A percentile compares a stretch with the other conserved stretches of the same genome.
Evolutionary conservation across 2,113 vertebrate species (phyloP).

Genomic region (rabbit (Oryctolagus cuniculus)): mOryCun1.1 NC_091453.1:72546001-72546500

Average conservation of each 20-base stretch:
- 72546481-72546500: conserved; percentile 33
- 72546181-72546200: not conserved
- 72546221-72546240: conserved; percentile 11
- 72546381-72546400: not conserved
- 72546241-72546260: conserved; percentile 41
- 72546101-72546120: not conserved
- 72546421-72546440: not conserved
- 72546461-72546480: conserved; percentile 27
- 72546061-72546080: too few relatives aligned
- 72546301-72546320: not conserved
- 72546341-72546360: not conserved
- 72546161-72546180: not conserved
- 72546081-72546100: not conserved
- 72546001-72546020: not conserved
- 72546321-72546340: conserved; percentile 17
- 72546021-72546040: not conserved
- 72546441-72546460: not conserved
- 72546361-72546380: conserved; percentile 9
- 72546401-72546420: conserved; percentile 21
- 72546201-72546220: conserved; percentile 15
- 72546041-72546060: too few relatives aligned
- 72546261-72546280: conserved; percentile 21
- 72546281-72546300: conserved; percentile 24
- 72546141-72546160: not conserved
- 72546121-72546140: not conserved